These are phyloP conservation scores for Halcyon badia DNA, from an alignment of 2,797 vertebrate genomes.

Conservation along the genomic window DNA sequence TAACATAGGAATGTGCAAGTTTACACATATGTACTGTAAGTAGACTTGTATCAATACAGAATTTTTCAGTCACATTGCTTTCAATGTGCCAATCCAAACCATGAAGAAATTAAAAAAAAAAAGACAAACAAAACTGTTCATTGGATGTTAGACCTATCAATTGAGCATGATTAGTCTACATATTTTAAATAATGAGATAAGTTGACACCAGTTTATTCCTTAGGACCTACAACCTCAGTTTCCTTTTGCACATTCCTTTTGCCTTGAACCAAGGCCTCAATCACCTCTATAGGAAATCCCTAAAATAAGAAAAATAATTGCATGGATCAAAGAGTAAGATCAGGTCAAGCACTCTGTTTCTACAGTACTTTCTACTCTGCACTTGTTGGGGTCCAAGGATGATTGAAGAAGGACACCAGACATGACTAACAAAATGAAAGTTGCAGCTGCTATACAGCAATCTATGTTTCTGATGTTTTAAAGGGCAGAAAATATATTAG, in stretches of 20 bases:
- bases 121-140: no score
- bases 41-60: background rate
- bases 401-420: background rate
- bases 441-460: background rate
- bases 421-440: background rate
- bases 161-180: background rate
- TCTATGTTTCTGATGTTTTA: background rate
- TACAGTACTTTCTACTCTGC: background rate
- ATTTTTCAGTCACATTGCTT: background rate
- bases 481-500: background rate
- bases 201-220: background rate
- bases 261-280: background rate
- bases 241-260: background rate
- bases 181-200: background rate
- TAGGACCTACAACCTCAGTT: background rate
- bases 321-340: background rate
- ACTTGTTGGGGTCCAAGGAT: background rate
- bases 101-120: accelerated
- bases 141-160: background rate
- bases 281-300: background rate
- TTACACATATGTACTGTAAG: background rate
- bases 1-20: background rate
- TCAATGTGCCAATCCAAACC: background rate
- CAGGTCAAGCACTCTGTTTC: background rate
- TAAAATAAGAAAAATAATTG: background rate